A percentile compares a stretch with the other conserved stretches of the same genome.
Evolutionary conservation across 2,797 vertebrate species (phyloP).

Genomic region (Halcyon smyrnensis): DNA sequence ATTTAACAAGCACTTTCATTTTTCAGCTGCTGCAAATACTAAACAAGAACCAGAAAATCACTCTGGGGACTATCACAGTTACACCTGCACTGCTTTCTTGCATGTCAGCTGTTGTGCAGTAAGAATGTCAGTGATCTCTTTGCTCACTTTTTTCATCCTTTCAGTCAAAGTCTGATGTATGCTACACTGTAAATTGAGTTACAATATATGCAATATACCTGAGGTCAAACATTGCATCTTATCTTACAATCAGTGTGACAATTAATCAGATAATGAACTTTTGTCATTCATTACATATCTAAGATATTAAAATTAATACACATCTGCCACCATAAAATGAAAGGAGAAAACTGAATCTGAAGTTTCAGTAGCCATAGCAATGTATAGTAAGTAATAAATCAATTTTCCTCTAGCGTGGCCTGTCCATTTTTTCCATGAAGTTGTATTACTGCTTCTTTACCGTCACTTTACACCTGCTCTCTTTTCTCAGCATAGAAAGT

Average conservation of each 20-base stretch:
- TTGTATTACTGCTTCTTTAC: neutral
- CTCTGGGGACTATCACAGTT: neutral
- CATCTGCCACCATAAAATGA: neutral
- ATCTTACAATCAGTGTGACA: neutral
- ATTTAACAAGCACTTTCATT: neutral
- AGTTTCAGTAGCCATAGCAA: neutral
- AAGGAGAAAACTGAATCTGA: neutral
- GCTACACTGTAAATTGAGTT: neutral
- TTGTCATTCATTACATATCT: neutral
- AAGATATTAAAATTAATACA: neutral
- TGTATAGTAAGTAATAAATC: neutral
- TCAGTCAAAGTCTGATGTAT: neutral
- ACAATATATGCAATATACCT: neutral
- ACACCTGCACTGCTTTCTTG: neutral
- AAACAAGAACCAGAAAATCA: neutral
- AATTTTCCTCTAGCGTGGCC: neutral
- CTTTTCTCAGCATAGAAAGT: neutral
- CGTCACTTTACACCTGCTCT: neutral
- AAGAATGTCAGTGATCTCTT: neutral
- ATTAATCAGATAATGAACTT: neutral
- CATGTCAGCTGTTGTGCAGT: neutral
- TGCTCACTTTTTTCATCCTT: neutral
- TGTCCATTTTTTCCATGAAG: neutral
- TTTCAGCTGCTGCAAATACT: neutral
- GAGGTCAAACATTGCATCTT: neutral